These are phyloP conservation scores for Eucidaris tribuloides DNA, from an alignment of 35 echinoderm and acorn worm genomes.

Conservation along the genomic window DNA sequence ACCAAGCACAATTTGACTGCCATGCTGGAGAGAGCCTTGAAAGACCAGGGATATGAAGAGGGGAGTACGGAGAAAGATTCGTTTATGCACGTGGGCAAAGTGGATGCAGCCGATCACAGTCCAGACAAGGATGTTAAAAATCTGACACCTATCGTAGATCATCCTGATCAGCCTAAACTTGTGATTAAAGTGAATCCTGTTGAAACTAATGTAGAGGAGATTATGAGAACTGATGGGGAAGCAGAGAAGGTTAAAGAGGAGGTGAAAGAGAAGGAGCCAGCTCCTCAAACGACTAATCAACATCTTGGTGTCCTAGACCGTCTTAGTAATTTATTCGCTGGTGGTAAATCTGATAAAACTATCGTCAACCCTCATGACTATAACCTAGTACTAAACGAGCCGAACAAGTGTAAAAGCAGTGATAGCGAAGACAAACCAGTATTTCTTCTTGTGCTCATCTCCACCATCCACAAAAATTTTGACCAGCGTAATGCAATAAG, in stretches of 20 bases:
- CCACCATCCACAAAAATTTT: conserved; percentile 92
- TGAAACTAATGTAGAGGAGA: neutral
- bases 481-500: conserved; percentile 89
- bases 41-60: too few relatives aligned
- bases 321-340: neutral
- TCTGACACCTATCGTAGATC: neutral
- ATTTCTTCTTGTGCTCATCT: conserved; percentile 60
- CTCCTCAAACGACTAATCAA: neutral
- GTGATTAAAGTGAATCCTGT: neutral
- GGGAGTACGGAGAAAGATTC: too few relatives aligned
- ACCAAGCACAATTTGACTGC: neutral
- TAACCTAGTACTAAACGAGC: conserved; percentile 53
- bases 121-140: too few relatives aligned
- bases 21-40: neutral
- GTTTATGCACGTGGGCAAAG: too few relatives aligned
- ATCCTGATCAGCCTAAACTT: neutral
- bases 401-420: conserved; percentile 42
- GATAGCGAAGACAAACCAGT: conserved; percentile 28
- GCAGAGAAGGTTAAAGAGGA: neutral
- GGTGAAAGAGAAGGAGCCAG: neutral
- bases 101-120: too few relatives aligned
- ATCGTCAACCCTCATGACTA: conserved; percentile 56
- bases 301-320: neutral
- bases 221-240: neutral
- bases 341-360: neutral